These are phyloP conservation scores for Casuarius casuarius DNA, from an alignment of 2,113 vertebrate species.

Conservation along the genomic window DNA sequence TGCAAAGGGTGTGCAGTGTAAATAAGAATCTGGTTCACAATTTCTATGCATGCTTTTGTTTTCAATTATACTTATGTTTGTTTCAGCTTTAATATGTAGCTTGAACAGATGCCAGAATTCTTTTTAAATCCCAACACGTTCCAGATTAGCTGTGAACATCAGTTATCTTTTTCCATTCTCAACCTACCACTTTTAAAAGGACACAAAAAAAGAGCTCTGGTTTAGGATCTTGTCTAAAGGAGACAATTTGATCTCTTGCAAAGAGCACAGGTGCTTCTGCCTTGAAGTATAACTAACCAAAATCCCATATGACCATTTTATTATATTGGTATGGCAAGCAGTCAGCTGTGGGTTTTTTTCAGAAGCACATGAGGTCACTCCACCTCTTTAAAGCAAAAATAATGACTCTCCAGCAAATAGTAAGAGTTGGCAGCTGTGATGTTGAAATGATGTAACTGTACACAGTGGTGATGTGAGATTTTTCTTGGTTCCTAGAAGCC, in stretches of 20 bases:
- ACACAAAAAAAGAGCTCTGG: not conserved
- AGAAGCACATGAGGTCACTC: constrained; percentile 53
- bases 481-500: constrained; percentile 66
- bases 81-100: constrained; percentile 17
- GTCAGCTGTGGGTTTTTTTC: constrained; percentile 42
- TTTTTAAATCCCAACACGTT: not conserved
- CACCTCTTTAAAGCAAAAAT: constrained; percentile 21
- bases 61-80: constrained; percentile 1
- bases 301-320: constrained; percentile 18
- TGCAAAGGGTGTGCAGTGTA: not conserved
- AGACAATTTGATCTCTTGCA: not conserved
- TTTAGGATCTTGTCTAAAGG: not conserved
- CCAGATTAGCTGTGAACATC: not conserved
- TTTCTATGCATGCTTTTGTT: not conserved
- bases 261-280: constrained; percentile 46
- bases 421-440: constrained; percentile 52
- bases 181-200: not conserved
- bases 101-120: not conserved
- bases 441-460: constrained; percentile 58
- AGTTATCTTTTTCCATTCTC: not conserved
- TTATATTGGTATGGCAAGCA: not conserved
- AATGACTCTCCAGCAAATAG: constrained; percentile 22
- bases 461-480: constrained; percentile 57
- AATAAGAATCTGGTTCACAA: not conserved
- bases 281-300: constrained; percentile 3